Evolutionary conservation across 1,140 invertebrate species (phyloP), one percentile per base, ranked within the genome.

Genomic region (Scaptomyza pallida): DNA sequence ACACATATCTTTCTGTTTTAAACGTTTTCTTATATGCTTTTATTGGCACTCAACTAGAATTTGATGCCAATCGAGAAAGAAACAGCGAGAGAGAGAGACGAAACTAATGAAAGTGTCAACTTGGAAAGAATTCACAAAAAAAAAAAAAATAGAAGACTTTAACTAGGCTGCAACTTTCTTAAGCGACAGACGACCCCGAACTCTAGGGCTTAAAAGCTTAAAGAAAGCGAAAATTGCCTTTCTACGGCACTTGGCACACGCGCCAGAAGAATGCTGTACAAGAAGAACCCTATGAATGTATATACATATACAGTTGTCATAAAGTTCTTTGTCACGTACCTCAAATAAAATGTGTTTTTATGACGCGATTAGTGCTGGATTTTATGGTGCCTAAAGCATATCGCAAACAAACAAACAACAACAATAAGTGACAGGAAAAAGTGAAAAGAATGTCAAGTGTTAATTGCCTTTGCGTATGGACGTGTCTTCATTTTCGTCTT

Each of bases 371-470:
- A 85, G 81, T 81, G 73, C 41, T 57, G 75, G 61, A 67, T 76
- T 64, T 81, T 65, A 71, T 65, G 57, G 45, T 67, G 69, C 81
- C 76, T 65, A 68, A 85, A 88, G 73, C 81, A 65, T 85, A 88
- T 81, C 81, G 55, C 50, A 77, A 12, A 54, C 47, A 48, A 55
- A 52, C 55, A 59, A 48, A 60, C 45, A 71, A 45, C 9, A 55
- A 55, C 63, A 52, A 19, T 37, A 73, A 33, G 21, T 12, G 47
- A 62, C 60, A 67, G 79, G 26, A 30, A 85, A 82, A 85, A 85
- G 81, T 85, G 81, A 85, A 86, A 86, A 86, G 81, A 86, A 88
- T 88, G 82, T 88, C 82, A 86, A 88, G 82, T 86, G 81, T 86
- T 86, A 88, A 86, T 86, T 86, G 83, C 82, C 77, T 60, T 63